Conservation (phyloP, 2,113 vertebrate genomes). For the Periophthalmodon schlosseri region DNA sequence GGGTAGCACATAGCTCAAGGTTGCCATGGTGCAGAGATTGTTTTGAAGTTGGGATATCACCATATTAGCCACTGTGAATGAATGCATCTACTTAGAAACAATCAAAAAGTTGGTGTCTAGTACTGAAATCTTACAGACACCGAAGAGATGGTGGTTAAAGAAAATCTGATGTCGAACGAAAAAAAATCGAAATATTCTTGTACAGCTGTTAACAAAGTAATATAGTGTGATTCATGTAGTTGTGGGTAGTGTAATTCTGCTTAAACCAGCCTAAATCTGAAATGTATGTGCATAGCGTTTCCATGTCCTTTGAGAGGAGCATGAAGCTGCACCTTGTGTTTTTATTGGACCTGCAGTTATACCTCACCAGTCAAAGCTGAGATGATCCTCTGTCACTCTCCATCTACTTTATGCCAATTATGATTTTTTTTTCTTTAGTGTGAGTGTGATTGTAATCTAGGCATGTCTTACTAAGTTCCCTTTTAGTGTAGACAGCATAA, state of each 20-base stretch:
- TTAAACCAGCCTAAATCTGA: constrained; percentile 72
- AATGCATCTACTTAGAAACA: constrained; percentile 66
- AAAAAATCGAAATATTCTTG: constrained; percentile 36
- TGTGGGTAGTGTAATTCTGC: constrained; percentile 61
- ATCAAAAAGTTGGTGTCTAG: constrained; percentile 61
- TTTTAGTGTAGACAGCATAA: constrained; percentile 23
- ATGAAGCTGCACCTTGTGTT: constrained; percentile 64
- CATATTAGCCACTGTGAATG: constrained; percentile 76
- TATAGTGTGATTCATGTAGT: constrained; percentile 55
- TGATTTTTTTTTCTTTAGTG: constrained; percentile 39
- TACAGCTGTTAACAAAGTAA: constrained; percentile 69
- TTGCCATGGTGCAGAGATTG: constrained; percentile 75
- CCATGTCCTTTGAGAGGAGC: constrained; percentile 59
- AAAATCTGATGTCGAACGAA: constrained; percentile 27
- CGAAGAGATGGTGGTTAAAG: constrained; percentile 39
- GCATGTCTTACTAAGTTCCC: constrained; percentile 52
- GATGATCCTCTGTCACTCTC: constrained; percentile 58
- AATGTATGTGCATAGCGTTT: constrained; percentile 57
- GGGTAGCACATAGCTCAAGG: constrained; percentile 70
- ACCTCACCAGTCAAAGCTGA: constrained; percentile 70
- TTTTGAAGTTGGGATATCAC: constrained; percentile 65
- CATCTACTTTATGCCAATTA: constrained; percentile 51
- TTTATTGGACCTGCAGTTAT: constrained; percentile 77
- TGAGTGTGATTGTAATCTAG: constrained; percentile 34
- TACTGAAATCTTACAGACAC: constrained; percentile 54